Percentiles rank a stretch among this genome's conserved stretches.
These are phyloP conservation scores for Myanophis thanlyinensis DNA, from an alignment of 2,113 vertebrate genomes.

Conservation along the genomic window DNA sequence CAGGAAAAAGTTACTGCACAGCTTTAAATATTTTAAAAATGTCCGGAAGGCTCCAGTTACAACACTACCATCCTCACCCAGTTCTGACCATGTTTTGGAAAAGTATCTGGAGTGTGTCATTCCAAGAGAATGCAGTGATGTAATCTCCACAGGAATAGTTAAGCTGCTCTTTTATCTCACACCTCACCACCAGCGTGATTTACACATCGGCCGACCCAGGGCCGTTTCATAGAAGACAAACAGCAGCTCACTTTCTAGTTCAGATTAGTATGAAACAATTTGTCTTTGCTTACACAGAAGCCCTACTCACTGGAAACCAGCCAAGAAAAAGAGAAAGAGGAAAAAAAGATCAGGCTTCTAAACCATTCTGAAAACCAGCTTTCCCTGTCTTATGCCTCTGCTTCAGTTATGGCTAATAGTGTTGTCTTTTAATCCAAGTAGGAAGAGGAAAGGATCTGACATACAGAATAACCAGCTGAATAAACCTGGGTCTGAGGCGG, in stretches of 20 bases:
- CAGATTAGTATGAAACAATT: constrained; percentile 40
- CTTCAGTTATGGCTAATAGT: not conserved
- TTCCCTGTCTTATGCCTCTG: not conserved
- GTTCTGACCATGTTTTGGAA: constrained; percentile 8
- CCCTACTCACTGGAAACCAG: constrained; percentile 16
- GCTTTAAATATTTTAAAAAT: not conserved
- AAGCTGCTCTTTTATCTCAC: constrained; percentile 29
- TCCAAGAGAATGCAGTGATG: constrained; percentile 23
- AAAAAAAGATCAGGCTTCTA: not conserved
- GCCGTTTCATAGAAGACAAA: constrained; percentile 20
- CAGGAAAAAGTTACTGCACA: not conserved
- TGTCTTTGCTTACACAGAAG: constrained; percentile 28
- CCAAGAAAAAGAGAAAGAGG: not conserved
- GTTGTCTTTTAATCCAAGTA: not conserved
- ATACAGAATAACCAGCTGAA: not conserved
- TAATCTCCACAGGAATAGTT: constrained; percentile 28
- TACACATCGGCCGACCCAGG: constrained; percentile 20
- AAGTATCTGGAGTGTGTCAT: constrained; percentile 30
- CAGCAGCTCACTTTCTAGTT: constrained; percentile 21
- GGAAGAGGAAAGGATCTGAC: not conserved
- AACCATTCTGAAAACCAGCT: constrained; percentile 11
- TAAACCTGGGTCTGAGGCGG: not conserved
- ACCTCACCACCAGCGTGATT: constrained; percentile 28
- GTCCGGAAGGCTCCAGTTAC: not conserved
- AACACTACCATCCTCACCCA: not conserved